Evolutionary conservation across 2,797 vertebrate species (phyloP), one percentile per base, ranked within the genome.

Genomic region (Ceryle rudis): DNA sequence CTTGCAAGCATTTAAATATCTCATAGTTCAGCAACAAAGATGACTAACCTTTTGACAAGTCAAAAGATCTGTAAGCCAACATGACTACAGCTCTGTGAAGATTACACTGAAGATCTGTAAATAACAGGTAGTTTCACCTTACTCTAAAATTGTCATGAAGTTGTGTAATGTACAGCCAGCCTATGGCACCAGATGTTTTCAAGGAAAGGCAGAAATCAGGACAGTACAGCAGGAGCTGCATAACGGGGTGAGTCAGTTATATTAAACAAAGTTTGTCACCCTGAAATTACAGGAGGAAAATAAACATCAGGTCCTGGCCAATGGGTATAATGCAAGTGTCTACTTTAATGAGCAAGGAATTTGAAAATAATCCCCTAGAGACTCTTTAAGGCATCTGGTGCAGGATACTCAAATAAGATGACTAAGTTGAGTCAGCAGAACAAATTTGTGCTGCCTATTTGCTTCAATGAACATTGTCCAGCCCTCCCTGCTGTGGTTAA

Each of bases 271-370:
- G 65, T 72, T 73, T 75, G n/a, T 49, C 73, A 94, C 85, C 85
- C 62, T 86, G 67, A 95, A 95, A 92, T 81, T 77, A 72, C 25
- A 66, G 25, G 21, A 88, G 28, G 54, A 69, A 95, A 91, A 89
- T 6, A 89, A 85, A 44, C 52, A 88, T 4, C 1, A 1, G n/a
- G 12, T 23, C 62, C 37, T 62, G 55, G 55, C 66, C 60, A 83
- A 79, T 31, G 17, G 62, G 77, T n/a, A 26, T 39, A 74, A 93
- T 5, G 5, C n/a, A 91, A 90, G 29, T 26, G 9, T 39, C 80
- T 84, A 54, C 61, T 79, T 84, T 75, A 92, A 85, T 6, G 46
- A 81, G 35, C 31, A 89, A 85, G 47, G 69, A 89, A 85, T 82
- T 73, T 0, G n/a, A 79, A 89, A 92, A 47, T 17, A 92, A 95